These are phyloP conservation scores for Apodemus speciosus DNA, from an alignment of 2,113 vertebrate species.

Conservation along the genomic window DNA sequence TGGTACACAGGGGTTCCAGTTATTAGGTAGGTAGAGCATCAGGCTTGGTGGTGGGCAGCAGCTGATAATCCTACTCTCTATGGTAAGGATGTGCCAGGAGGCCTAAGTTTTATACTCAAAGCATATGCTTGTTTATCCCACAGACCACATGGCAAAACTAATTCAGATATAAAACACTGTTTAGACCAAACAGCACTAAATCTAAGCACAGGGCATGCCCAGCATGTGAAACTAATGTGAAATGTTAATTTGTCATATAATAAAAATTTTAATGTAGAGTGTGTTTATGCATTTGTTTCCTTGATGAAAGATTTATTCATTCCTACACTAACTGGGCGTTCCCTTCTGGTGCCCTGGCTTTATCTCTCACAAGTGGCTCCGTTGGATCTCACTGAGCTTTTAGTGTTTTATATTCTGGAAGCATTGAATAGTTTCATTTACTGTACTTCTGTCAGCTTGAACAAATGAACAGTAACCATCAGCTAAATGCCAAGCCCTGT, in stretches of 20 bases:
- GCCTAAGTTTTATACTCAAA: not conserved
- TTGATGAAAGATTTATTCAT: not conserved
- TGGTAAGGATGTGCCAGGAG: not conserved
- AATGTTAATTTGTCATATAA: not conserved
- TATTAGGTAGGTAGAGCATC: not conserved
- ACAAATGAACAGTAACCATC: not conserved
- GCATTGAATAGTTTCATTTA: not conserved
- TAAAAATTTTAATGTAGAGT: slow-evolving; percentile 1
- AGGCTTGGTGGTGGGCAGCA: not conserved
- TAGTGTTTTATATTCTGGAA: not conserved
- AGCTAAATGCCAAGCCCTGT: not conserved
- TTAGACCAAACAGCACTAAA: not conserved
- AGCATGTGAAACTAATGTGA: not conserved
- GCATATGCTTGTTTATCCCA: not conserved
- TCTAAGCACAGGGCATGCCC: not conserved
- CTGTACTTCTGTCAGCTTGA: not conserved
- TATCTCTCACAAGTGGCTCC: not conserved
- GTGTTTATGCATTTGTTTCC: slow-evolving; percentile 8
- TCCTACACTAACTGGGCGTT: not conserved
- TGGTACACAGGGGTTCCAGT: not conserved
- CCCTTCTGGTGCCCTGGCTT: not conserved
- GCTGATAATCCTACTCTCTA: not conserved
- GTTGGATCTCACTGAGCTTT: not conserved
- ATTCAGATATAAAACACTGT: not conserved
- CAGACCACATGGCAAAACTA: not conserved